Conservation (phyloP, 2,797 vertebrate species). For the Sylvilagus floridanus region DNA sequence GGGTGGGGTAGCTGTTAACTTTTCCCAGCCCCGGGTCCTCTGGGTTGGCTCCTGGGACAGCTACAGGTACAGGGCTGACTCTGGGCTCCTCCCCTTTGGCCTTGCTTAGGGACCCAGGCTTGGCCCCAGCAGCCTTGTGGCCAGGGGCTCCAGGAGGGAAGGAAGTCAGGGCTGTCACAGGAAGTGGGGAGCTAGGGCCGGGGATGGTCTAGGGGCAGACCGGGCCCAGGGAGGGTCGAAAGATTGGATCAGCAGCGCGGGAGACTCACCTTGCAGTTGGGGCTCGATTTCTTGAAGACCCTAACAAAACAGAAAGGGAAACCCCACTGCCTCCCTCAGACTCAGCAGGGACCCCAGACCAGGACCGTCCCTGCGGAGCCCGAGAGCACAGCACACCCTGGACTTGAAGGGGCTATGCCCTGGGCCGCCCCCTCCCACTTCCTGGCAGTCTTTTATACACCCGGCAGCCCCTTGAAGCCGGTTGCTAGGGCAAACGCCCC, state of each 20-base stretch:
- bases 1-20: background rate
- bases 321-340: constrained; percentile 72
- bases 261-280: constrained; percentile 87
- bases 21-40: background rate
- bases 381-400: background rate
- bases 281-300: constrained; percentile 88
- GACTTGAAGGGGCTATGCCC: background rate
- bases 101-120: constrained; percentile 34
- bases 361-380: constrained; percentile 3
- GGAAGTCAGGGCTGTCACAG: constrained; percentile 80
- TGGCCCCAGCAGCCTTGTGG: constrained; percentile 57
- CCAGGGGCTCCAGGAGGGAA: constrained; percentile 70
- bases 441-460: background rate
- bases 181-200: constrained; percentile 80
- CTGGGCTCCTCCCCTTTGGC: background rate
- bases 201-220: constrained; percentile 41
- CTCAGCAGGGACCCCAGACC: background rate
- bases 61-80: background rate
- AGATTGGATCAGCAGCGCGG: background rate
- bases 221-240: constrained; percentile 27
- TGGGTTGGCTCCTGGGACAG: background rate
- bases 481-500: background rate
- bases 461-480: background rate
- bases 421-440: background rate
- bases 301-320: constrained; percentile 81